Percentiles rank a stretch among this genome's conserved stretches.
These are phyloP conservation scores for Lacerta bilineata DNA, from an alignment of 2,797 vertebrate genomes.

Conservation along the genomic window DNA sequence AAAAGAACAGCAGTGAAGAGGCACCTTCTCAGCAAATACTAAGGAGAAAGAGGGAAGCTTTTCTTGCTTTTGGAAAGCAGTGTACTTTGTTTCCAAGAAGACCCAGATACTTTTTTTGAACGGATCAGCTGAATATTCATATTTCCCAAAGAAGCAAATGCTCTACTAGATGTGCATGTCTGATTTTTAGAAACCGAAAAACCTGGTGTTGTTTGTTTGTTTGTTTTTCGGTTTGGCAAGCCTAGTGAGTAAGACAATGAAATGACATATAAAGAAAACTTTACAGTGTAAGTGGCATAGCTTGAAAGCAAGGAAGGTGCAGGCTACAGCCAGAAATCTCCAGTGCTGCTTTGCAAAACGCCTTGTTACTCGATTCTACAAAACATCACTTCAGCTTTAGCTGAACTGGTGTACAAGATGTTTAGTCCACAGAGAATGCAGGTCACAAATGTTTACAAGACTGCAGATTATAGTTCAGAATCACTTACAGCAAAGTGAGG, in stretches of 20 bases:
- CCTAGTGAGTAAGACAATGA: background rate
- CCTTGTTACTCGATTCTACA: background rate
- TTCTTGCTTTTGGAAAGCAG: background rate
- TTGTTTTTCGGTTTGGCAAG: background rate
- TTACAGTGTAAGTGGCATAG: background rate
- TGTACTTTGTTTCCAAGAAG: background rate
- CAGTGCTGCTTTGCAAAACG: background rate
- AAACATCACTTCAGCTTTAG: slow-evolving; percentile 19
- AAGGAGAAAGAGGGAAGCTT: background rate
- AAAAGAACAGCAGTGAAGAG: background rate
- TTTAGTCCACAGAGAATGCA: slow-evolving; percentile 13
- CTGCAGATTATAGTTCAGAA: slow-evolving; percentile 3
- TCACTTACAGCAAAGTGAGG: background rate
- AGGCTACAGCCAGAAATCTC: slow-evolving; percentile 6
- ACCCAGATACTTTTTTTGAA: background rate
- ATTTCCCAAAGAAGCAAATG: background rate
- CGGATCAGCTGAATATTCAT: background rate
- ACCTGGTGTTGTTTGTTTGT: too few relatives aligned
- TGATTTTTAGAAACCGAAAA: background rate
- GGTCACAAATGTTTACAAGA: slow-evolving; percentile 39
- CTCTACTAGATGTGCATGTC: background rate
- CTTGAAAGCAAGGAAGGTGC: background rate
- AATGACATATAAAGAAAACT: background rate
- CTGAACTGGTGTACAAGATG: slow-evolving; percentile 19
- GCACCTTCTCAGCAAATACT: background rate